These are phyloP conservation scores for Eurypyga helias DNA, from an alignment of 2,113 vertebrate genomes.

Conservation along the genomic window DNA sequence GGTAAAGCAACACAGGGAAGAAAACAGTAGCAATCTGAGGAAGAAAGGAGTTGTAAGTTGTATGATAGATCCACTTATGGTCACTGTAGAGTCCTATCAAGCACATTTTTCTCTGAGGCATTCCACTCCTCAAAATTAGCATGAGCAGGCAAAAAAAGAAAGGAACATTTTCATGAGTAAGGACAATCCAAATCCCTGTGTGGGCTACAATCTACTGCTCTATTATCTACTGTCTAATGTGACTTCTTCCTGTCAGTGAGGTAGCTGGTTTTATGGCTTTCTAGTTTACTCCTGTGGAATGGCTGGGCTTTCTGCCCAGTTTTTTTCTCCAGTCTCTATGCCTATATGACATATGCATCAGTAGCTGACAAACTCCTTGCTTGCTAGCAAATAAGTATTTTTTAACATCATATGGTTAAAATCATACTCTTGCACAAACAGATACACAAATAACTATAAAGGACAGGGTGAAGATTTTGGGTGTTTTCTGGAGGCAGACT, in stretches of 20 bases:
- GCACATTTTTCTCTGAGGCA: background rate
- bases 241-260: background rate
- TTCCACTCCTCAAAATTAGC: background rate
- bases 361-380: background rate
- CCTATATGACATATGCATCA: background rate
- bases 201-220: background rate
- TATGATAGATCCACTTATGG: background rate
- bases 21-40: background rate
- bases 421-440: background rate
- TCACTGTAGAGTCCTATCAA: background rate
- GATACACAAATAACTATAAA: accelerated
- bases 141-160: background rate
- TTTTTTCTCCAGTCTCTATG: background rate
- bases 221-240: background rate
- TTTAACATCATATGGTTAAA: background rate
- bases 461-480: background rate
- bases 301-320: background rate
- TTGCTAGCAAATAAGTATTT: background rate
- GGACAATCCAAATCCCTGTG: background rate
- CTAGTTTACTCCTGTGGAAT: background rate
- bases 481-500: background rate
- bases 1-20: background rate
- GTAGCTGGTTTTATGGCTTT: background rate
- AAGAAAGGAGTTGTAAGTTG: background rate
- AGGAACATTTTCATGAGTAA: background rate